These are phyloP conservation scores for Cynodonichthys magdalenae DNA, from an alignment of 2,797 vertebrate genomes.

Conservation along the genomic window DNA sequence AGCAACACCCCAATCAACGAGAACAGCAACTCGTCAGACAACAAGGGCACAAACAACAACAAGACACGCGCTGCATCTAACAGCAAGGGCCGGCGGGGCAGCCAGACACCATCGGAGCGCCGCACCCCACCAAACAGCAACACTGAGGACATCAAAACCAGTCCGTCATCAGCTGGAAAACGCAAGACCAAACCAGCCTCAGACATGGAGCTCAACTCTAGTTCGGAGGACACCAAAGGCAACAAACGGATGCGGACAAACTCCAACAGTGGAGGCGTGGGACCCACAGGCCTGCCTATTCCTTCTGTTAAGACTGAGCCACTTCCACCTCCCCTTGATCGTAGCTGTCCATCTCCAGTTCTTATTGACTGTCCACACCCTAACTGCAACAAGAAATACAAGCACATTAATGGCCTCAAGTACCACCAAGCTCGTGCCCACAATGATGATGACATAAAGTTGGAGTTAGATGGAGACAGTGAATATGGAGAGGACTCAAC, in stretches of 20 bases:
- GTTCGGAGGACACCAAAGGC: slow-evolving; percentile 98
- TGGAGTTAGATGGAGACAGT: slow-evolving; percentile 93
- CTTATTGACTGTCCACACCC: slow-evolving; percentile 99
- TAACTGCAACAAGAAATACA: slow-evolving; percentile 99
- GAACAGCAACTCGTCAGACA: slow-evolving; percentile 88
- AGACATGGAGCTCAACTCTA: slow-evolving; percentile 98
- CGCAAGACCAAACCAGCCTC: slow-evolving; percentile 95
- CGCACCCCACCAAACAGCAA: slow-evolving; percentile 90
- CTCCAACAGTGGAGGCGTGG: slow-evolving; percentile 87
- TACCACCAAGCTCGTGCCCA: slow-evolving; percentile 99
- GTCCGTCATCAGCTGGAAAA: slow-evolving; percentile 93
- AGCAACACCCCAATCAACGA: slow-evolving; percentile 94
- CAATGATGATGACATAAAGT: slow-evolving; percentile 92
- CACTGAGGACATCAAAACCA: slow-evolving; percentile 93
- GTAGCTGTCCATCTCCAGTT: slow-evolving; percentile 94
- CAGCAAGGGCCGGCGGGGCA: slow-evolving; percentile 95
- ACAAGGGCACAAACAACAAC: slow-evolving; percentile 89
- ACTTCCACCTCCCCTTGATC: slow-evolving; percentile 85
- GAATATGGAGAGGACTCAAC: slow-evolving; percentile 94
- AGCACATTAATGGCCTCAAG: slow-evolving; percentile 99
- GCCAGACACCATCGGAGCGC: slow-evolving; percentile 95
- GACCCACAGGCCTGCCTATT: slow-evolving; percentile 80
- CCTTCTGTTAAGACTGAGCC: slow-evolving; percentile 88
- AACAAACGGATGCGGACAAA: slow-evolving; percentile 98
- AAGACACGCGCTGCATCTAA: slow-evolving; percentile 95